phyloP scores from a whole-genome alignment of 1,140 invertebrate genomes.

The Brachionus calyciflorus region DNA sequence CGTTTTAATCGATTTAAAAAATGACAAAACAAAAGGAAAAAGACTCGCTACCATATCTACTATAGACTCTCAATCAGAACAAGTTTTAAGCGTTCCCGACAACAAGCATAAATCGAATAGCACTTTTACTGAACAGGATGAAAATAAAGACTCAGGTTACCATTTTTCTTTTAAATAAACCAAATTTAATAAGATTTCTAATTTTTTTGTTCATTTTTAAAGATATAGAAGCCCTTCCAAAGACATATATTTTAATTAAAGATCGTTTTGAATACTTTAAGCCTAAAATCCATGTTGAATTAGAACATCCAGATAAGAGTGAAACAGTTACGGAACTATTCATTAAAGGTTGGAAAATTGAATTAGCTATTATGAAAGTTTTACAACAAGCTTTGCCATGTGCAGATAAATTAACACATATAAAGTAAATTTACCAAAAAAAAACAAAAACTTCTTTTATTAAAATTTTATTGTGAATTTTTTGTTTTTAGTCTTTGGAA shows the following conservation, averaged over 20 bases:
- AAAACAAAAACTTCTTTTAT: background rate
- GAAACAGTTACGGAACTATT: constrained; percentile 59
- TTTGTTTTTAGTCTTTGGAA: constrained; percentile 57
- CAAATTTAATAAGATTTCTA: too few relatives aligned
- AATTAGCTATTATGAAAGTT: constrained; percentile 54
- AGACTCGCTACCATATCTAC: constrained; percentile 47
- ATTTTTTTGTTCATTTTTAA: background rate
- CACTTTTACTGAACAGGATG: constrained; percentile 9
- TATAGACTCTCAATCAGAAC: constrained; percentile 17
- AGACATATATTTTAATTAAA: constrained; percentile 54
- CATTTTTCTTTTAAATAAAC: too few relatives aligned
- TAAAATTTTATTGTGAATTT: constrained; percentile 50
- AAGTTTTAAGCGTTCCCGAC: background rate
- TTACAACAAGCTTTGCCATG: constrained; percentile 56
- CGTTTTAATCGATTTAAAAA: constrained; percentile 48
- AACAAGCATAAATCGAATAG: constrained; percentile 4
- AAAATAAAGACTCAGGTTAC: constrained; percentile 28
- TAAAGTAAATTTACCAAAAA: constrained; percentile 51
- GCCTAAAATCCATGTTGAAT: constrained; percentile 57
- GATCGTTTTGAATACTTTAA: constrained; percentile 60
- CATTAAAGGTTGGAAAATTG: constrained; percentile 59
- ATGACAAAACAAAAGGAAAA: constrained; percentile 50
- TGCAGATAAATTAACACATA: constrained; percentile 56
- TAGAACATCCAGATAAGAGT: constrained; percentile 57
- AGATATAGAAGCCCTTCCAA: constrained; percentile 55